Evolutionary conservation across 2,888 invertebrate species (phyloP), one percentile per base, ranked within the genome.

Genomic region (Molorchus minor): DNA sequence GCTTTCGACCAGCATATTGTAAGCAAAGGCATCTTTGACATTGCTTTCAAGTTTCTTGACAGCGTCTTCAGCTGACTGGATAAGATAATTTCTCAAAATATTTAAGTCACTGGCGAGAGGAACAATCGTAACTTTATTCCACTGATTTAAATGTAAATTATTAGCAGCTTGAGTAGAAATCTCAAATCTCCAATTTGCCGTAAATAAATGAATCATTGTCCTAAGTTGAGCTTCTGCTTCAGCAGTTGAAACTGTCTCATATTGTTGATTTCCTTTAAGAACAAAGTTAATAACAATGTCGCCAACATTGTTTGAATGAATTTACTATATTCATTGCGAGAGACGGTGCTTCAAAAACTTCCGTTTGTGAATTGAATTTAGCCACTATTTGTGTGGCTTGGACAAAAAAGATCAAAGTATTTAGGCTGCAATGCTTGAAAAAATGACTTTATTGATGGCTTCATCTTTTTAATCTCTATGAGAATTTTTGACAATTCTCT

Each of bases 291-390:
- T 47, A 21, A 68, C 70, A 19, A 69, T 61, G 19, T 70, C 66
- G 41, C 66, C n/a, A 70, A 49, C 71, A 70, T 41, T 71, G 67
- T 54, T 71, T 69, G 13, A 70, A 55, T 20, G 61, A 17, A 45
- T 65, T 71, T 16, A 49, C 58, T n/a, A 71, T 64, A 60, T 71
- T 70, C 46, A 70, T 52, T 21, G 66, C 70, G 45, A 45, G 62
- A 13, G 68, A 59, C 10, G 65, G 62, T n/a, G 69, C 52, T 25
- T 45, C 29, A 45, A 61, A 72, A 25, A 19, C 20, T 13, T 70
- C 65, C 41, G 56, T 68, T 55, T 64, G 52, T 13, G 20, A 12
- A 62, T 70, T 54, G 58, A 70, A 69, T 44, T 59, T 62, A 4
- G 69, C 62, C 7, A 66, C 53, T 12, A 12, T 57, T 35, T 63